Base-by-base conservation (phyloP, 2,888 invertebrate genomes). In the Acheta domesticus region DNA sequence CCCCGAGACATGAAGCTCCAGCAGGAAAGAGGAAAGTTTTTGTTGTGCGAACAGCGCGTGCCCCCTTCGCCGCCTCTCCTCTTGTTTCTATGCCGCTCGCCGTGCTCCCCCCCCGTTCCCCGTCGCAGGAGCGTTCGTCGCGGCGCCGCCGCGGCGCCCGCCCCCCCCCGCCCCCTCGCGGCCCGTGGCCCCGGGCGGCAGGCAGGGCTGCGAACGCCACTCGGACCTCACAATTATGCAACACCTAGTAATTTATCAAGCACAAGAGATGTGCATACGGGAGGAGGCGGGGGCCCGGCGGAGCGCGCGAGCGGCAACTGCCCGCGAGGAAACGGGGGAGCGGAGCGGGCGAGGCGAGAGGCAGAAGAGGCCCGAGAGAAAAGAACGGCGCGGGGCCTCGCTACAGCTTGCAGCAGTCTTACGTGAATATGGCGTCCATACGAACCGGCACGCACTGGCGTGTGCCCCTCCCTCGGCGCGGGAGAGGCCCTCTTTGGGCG, bases 1-100 rank as follows among this genome's bases (percentile, higher is more conserved):
- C n/a, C 62, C 62, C 62, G n/a, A 62, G 62, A 62, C 62, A 62
- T 62, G 62, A 62, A 62, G 62, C 62, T 62, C 62, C n/a, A 11
- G 14, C 62, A n/a, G 62, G 16, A 8, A 62, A 62, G 62, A 62
- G 62, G 16, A 62, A 62, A 62, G 62, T 62, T 62, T 62, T 62
- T 62, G 62, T 62, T 62, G 16, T 19, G 62, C 62, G 62, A 62
- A 62, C 62, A 19, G n/a, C 62, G 62, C 62, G 8, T n/a, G 62
- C n/a, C 62, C 16, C 62, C 16, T 14, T 14, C 62, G 36, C 36
- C 36, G 36, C 36, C n/a, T 62, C 62, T n/a, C 62, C 62, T 19
- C 62, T 62, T 62, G 62, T 62, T 14, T 3, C 14, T 62, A 19
- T 62, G 14, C 16, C 62, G 16, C 14, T 62, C 16, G 62, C 11